These are phyloP conservation scores for Rhegmatorhina hoffmannsi DNA, from an alignment of 2,113 vertebrate genomes.

Conservation along the genomic window DNA sequence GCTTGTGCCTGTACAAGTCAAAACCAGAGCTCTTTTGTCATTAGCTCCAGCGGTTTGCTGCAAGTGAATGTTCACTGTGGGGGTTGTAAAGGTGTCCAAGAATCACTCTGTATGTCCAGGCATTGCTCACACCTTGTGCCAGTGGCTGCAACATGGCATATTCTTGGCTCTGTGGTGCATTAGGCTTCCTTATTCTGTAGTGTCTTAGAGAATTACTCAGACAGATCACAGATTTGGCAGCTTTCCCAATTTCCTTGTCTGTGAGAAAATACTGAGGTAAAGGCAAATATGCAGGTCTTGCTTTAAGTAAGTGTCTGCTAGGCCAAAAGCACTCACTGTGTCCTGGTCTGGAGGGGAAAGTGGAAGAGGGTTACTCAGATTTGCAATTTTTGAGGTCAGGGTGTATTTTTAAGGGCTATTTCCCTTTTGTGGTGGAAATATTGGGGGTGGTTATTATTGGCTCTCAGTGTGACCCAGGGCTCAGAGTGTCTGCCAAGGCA, in stretches of 20 bases:
- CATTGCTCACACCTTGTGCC: background rate
- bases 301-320: background rate
- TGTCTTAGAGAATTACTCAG: background rate
- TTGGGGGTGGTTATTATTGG: fast-evolving
- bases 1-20: background rate
- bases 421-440: background rate
- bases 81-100: background rate
- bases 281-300: fast-evolving
- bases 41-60: no score
- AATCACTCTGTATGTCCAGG: fast-evolving
- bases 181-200: background rate
- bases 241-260: background rate
- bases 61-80: fast-evolving
- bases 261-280: background rate
- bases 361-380: fast-evolving
- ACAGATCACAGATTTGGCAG: background rate
- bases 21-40: fast-evolving
- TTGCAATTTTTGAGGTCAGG: background rate
- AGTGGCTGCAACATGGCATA: background rate
- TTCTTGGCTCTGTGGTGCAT: fast-evolving
- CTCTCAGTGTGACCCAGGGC: background rate
- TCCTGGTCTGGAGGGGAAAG: no score
- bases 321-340: background rate
- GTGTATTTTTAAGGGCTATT: background rate
- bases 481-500: background rate